Percentiles rank a stretch among this genome's conserved stretches.
Evolutionary conservation across 2,113 vertebrate species (phyloP).

Genomic region (Myrmecobius fasciatus): DNA sequence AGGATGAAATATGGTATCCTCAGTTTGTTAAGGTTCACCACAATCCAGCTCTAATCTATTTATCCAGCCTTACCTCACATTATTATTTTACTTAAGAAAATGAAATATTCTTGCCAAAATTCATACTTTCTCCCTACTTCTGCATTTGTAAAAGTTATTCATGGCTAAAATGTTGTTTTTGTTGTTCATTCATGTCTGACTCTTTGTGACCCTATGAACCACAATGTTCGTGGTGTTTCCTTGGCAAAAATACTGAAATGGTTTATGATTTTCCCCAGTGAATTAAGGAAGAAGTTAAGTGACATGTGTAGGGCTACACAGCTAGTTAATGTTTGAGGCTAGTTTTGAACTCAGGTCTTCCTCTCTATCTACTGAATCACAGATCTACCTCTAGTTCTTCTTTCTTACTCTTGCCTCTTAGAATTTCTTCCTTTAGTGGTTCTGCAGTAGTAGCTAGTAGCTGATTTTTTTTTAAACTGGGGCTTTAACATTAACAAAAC

Average conservation of each 20-base stretch:
- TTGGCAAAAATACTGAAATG: not conserved
- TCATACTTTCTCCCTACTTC: not conserved
- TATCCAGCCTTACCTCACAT: not conserved
- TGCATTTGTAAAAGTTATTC: not conserved
- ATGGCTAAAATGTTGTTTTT: not conserved
- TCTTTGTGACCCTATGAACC: not conserved
- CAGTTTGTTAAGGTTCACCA: not conserved
- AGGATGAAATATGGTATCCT: not conserved
- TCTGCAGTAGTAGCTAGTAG: not conserved
- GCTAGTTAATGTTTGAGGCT: not conserved
- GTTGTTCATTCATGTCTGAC: not conserved
- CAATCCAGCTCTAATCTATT: not conserved
- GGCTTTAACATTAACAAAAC: not conserved
- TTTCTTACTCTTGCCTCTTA: not conserved
- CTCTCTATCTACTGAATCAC: not conserved
- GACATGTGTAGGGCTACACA: not conserved
- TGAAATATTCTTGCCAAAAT: not conserved
- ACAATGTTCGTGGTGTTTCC: not conserved
- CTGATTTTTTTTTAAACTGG: not conserved
- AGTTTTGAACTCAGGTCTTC: not conserved
- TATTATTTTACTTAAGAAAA: not conserved
- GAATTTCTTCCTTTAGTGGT: not conserved
- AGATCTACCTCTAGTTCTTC: not conserved
- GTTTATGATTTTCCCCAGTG: not conserved
- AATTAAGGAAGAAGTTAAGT: not conserved